Conservation (phyloP, 2,797 vertebrate species). For the Brotula barbata region DNA sequence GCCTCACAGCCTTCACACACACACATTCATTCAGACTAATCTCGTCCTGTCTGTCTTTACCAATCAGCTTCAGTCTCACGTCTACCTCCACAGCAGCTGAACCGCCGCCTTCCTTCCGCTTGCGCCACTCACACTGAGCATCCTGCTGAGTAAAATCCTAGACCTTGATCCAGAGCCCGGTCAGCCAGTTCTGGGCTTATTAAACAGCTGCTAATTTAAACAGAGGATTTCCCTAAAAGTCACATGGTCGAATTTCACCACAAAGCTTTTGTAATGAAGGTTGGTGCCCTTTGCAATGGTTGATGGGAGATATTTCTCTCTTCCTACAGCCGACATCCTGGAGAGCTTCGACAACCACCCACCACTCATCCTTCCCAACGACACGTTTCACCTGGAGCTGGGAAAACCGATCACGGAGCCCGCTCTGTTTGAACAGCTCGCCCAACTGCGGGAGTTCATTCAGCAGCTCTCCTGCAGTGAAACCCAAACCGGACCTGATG, state of each 20-base stretch:
- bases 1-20: neutral
- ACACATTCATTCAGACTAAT: constrained; percentile 13
- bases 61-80: constrained; percentile 34
- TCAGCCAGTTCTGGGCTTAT: constrained; percentile 1
- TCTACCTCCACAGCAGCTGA: constrained; percentile 12
- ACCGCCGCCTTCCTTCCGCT: neutral
- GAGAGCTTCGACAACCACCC: constrained; percentile 83
- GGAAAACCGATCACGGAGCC: constrained; percentile 69
- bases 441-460: constrained; percentile 68
- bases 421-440: constrained; percentile 71
- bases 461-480: constrained; percentile 32
- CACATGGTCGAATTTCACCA: constrained; percentile 12
- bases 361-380: constrained; percentile 80
- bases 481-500: constrained; percentile 17
- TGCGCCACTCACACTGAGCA: neutral
- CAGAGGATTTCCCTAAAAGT: constrained; percentile 9
- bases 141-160: constrained; percentile 10
- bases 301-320: constrained; percentile 2
- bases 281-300: constrained; percentile 5
- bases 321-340: constrained; percentile 76
- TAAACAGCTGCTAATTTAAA: constrained; percentile 27
- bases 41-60: constrained; percentile 15
- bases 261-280: neutral
- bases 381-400: constrained; percentile 77
- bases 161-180: neutral